A percentile compares a stretch with the other conserved stretches of the same genome.
phyloP scores from a whole-genome alignment of 2,113 vertebrate genomes.

The Dolichotis patagonum region DNA sequence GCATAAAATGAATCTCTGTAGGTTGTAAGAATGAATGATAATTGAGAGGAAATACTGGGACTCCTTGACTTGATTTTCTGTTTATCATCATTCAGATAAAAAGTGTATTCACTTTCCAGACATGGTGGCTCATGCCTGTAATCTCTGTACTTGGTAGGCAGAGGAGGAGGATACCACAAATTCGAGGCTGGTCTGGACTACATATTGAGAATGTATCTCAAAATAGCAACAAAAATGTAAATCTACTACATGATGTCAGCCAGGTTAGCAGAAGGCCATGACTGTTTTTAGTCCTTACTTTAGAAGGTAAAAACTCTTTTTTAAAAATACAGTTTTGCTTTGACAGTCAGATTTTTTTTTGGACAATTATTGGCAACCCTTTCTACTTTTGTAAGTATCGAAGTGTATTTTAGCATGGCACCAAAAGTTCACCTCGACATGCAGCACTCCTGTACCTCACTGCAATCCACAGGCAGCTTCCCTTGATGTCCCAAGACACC shows the following conservation, averaged over 20 bases:
- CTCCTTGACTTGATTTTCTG: background rate
- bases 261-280: background rate
- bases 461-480: background rate
- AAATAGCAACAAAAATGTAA: background rate
- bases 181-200: background rate
- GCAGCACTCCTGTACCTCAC: background rate
- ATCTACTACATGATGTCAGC: background rate
- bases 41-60: background rate
- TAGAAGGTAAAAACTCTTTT: background rate
- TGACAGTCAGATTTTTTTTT: background rate
- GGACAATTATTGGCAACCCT: background rate
- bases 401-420: background rate
- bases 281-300: background rate
- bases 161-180: background rate
- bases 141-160: background rate
- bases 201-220: background rate
- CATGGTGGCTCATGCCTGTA: background rate
- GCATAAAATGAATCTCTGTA: background rate
- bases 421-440: background rate
- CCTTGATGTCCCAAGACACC: background rate
- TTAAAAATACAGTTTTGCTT: background rate
- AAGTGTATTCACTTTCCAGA: background rate
- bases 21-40: conserved; percentile 9
- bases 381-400: background rate
- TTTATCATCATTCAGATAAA: conserved; percentile 43